phyloP scores from a whole-genome alignment of 2,113 vertebrate species.

The Pyxicephalus adspersus region DNA sequence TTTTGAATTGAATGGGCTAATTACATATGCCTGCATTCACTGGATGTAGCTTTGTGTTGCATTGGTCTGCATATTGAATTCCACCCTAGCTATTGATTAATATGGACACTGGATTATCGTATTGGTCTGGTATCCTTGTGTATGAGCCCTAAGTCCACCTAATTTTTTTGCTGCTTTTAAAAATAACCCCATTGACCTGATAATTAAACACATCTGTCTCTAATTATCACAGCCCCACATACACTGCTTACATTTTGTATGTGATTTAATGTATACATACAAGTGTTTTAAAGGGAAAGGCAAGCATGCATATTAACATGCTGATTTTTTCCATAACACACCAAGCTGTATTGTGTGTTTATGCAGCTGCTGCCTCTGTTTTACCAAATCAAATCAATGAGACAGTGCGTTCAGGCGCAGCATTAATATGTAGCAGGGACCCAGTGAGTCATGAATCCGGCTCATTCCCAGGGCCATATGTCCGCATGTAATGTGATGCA shows the following conservation, averaged over 20 bases:
- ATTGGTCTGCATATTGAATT: no score
- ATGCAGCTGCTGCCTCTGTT: slow-evolving; percentile 6
- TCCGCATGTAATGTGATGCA: neutral
- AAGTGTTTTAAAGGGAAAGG: neutral
- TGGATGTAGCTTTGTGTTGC: no score
- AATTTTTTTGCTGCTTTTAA: no score
- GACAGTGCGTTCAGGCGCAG: neutral
- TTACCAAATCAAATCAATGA: neutral
- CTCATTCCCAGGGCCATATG: neutral
- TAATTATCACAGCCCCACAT: no score
- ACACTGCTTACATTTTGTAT: neutral
- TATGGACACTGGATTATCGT: no score
- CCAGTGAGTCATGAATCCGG: slow-evolving; percentile 21
- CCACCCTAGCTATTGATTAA: no score
- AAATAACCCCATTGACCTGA: no score
- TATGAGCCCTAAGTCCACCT: no score
- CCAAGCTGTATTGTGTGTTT: neutral
- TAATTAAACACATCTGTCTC: no score
- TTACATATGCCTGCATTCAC: no score
- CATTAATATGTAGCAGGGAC: slow-evolving; percentile 18
- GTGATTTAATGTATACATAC: slow-evolving; percentile 1
- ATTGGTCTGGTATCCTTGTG: no score
- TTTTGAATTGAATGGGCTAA: no score
- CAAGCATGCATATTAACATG: slow-evolving; percentile 4
- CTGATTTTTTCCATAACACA: neutral